These are phyloP conservation scores for crab-eating macaque (Macaca fascicularis) DNA, from an alignment of 2,113 vertebrate species.

Conservation along the genomic window DNA sequence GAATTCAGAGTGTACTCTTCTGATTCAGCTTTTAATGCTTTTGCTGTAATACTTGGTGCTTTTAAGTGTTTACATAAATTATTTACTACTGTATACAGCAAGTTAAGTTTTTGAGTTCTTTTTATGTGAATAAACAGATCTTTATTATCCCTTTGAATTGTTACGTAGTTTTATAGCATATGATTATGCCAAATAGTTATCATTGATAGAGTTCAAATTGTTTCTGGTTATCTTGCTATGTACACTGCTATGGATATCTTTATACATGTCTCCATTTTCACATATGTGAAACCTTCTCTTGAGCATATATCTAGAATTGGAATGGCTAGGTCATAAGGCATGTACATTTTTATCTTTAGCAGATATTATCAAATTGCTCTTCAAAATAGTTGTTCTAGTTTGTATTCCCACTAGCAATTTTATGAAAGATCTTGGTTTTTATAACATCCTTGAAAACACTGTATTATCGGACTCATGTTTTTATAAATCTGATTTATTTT, in stretches of 20 bases:
- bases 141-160: slow-evolving; percentile 15
- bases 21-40: slow-evolving; percentile 13
- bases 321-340: background rate
- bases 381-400: background rate
- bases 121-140: background rate
- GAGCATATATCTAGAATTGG: background rate
- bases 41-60: background rate
- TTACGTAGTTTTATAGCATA: background rate
- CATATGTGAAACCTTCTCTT: background rate
- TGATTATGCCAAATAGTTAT: background rate
- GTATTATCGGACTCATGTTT: background rate
- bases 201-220: background rate
- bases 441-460: background rate
- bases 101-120: background rate
- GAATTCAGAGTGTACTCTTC: background rate
- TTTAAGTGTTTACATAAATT: slow-evolving; percentile 14
- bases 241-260: background rate
- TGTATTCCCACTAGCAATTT: background rate
- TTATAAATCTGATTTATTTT: background rate
- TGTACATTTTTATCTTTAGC: background rate
- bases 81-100: background rate
- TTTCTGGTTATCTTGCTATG: background rate
- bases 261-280: background rate
- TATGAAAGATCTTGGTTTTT: background rate
- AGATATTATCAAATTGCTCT: background rate